Conservation (phyloP, 2,888 invertebrate species). For the Campoplex nolae region DNA sequence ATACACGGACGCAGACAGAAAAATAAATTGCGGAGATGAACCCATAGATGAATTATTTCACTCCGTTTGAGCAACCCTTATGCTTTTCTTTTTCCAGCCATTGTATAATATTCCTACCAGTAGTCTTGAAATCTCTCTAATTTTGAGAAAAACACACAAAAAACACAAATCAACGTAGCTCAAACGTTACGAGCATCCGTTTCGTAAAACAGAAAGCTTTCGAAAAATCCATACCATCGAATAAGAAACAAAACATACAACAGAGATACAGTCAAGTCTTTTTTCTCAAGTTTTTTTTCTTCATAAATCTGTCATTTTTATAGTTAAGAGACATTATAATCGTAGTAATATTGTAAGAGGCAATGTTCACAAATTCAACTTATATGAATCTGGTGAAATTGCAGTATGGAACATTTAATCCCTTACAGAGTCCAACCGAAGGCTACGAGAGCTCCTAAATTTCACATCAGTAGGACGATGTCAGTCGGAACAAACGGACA, state of each 20-base stretch:
- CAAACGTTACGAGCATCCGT: too few relatives aligned
- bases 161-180: too few relatives aligned
- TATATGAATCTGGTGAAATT: neutral
- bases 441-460: slow-evolving; percentile 3
- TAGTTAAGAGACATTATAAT: too few relatives aligned
- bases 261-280: neutral
- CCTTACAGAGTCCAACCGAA: neutral
- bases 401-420: neutral
- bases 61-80: neutral
- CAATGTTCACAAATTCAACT: neutral
- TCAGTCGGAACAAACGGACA: slow-evolving; percentile 12
- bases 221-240: neutral
- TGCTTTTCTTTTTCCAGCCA: neutral
- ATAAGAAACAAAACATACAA: neutral
- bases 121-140: neutral
- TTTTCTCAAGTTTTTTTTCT: too few relatives aligned
- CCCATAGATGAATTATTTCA: neutral
- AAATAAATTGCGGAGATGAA: slow-evolving; percentile 7
- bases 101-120: neutral
- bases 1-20: neutral
- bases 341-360: neutral
- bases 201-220: neutral
- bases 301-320: too few relatives aligned
- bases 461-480: neutral
- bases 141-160: neutral